A percentile compares a stretch with the other conserved stretches of the same genome.
These are phyloP conservation scores for Calliphora vicina DNA, from an alignment of 1,140 invertebrate species.

Conservation along the genomic window DNA sequence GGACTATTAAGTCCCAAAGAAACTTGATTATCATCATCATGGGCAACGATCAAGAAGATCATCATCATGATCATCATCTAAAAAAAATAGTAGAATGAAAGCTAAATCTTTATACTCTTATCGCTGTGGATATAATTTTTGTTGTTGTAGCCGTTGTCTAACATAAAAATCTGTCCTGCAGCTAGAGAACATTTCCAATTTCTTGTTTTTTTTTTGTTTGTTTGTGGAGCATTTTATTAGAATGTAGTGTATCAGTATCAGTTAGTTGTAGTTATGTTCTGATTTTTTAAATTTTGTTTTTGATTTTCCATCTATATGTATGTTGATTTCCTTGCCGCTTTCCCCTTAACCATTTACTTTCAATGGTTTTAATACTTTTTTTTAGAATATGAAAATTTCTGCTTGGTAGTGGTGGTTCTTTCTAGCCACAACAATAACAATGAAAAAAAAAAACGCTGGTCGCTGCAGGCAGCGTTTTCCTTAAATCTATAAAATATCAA, in stretches of 20 bases:
- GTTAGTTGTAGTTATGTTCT: neutral
- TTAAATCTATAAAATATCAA: slow-evolving; percentile 34
- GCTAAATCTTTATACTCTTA: neutral
- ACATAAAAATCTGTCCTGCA: slow-evolving; percentile 16
- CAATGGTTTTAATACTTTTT: neutral
- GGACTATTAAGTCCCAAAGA: neutral
- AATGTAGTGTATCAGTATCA: neutral
- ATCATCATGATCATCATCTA: neutral
- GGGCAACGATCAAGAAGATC: neutral
- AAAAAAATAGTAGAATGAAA: neutral
- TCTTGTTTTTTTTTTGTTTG: neutral
- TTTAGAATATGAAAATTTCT: slow-evolving; percentile 5
- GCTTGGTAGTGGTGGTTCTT: neutral
- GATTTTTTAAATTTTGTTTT: neutral
- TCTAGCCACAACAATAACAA: neutral
- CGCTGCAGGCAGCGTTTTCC: slow-evolving; percentile 18
- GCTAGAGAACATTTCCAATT: neutral
- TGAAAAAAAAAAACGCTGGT: neutral
- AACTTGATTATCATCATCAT: neutral
- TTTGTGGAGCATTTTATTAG: neutral
- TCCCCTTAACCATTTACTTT: neutral
- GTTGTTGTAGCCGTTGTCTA: neutral
- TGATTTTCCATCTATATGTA: neutral
- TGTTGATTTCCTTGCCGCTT: neutral
- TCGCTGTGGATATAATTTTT: neutral